phyloP scores from a whole-genome alignment of 2,113 vertebrate species.

The Poeciliopsis turrubarensis region DNA sequence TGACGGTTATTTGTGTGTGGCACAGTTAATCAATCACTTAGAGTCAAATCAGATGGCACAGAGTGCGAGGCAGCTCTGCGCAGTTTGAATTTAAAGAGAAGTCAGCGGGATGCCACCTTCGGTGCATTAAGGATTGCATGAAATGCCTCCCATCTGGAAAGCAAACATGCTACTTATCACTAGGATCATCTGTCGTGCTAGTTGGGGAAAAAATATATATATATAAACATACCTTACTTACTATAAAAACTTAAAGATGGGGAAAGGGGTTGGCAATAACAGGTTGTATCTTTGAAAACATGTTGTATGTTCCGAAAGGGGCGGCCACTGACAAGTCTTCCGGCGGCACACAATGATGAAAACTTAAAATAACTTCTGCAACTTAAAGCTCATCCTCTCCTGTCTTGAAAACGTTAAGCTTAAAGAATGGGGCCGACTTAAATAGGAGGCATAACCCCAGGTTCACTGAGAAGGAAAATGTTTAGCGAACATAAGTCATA shows the following conservation, averaged over 20 bases:
- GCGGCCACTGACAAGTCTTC: background rate
- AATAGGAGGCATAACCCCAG: too few relatives aligned
- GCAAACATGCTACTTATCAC: background rate
- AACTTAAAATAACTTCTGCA: too few relatives aligned
- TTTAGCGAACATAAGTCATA: background rate
- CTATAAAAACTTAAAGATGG: background rate
- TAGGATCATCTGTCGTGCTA: background rate
- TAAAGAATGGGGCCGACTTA: too few relatives aligned
- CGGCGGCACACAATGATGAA: background rate
- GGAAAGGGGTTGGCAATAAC: background rate
- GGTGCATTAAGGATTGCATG: background rate
- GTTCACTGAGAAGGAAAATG: background rate
- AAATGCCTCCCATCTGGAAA: background rate
- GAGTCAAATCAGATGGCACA: slow-evolving; percentile 24
- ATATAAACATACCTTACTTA: background rate
- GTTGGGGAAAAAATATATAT: background rate
- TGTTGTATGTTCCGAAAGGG: background rate
- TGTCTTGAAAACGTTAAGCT: too few relatives aligned
- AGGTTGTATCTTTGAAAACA: background rate
- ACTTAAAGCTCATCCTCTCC: too few relatives aligned
- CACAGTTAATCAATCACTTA: slow-evolving; percentile 17
- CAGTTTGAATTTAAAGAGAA: slow-evolving; percentile 27
- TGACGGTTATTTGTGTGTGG: slow-evolving; percentile 20
- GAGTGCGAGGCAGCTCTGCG: slow-evolving; percentile 11
- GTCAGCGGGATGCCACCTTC: background rate